A percentile compares a stretch with the other conserved stretches of the same genome.
Evolutionary conservation across 2,797 vertebrate species (phyloP).

Genomic region (Emydoidea blandingii): DNA sequence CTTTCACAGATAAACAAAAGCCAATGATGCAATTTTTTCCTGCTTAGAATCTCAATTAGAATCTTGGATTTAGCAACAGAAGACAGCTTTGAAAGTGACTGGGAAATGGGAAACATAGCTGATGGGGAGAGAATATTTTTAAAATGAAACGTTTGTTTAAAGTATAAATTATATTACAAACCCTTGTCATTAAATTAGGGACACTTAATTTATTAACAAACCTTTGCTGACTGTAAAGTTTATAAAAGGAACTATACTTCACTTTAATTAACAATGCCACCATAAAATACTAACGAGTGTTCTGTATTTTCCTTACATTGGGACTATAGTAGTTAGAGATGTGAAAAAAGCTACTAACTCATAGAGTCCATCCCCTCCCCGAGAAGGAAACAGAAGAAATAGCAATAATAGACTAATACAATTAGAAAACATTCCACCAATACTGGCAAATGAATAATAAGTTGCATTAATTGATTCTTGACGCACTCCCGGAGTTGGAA

Average conservation of each 20-base stretch:
- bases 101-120: not conserved
- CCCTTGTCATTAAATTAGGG: not conserved
- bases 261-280: not conserved
- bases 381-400: not conserved
- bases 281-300: not conserved
- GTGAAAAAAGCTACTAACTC: not conserved
- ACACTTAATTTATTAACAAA: not conserved
- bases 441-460: not conserved
- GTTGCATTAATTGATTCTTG: not conserved
- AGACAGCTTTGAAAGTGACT: conserved; percentile 26
- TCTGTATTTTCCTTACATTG: not conserved
- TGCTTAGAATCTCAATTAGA: conserved; percentile 73
- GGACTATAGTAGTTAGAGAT: not conserved
- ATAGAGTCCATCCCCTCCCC: not conserved
- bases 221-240: not conserved
- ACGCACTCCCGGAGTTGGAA: not conserved
- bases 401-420: not conserved
- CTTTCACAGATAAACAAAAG: conserved; percentile 68
- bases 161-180: not conserved
- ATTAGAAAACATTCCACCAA: not conserved
- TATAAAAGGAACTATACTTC: not conserved
- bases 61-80: conserved; percentile 34
- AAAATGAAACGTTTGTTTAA: not conserved
- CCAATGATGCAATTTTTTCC: conserved; percentile 48
- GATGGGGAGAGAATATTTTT: not conserved